These are phyloP conservation scores for Pogonophryne albipinna DNA, from an alignment of 2,797 vertebrate genomes.

Conservation along the genomic window DNA sequence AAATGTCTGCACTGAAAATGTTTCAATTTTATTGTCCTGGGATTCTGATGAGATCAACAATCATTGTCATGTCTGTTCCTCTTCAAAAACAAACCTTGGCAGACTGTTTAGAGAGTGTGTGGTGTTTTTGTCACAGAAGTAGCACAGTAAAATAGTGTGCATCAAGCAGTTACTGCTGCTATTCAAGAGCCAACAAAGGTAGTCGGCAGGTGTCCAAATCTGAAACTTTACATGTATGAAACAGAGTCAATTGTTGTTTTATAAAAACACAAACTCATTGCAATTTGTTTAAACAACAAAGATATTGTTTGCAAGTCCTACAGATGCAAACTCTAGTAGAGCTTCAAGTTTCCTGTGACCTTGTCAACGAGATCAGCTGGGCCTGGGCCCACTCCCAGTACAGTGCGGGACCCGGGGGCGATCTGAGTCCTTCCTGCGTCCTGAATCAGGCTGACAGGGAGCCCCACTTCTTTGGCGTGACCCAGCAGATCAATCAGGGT, in stretches of 20 bases:
- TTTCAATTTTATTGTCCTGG: background rate
- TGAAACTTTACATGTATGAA: background rate
- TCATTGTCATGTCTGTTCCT: background rate
- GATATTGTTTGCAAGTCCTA: background rate
- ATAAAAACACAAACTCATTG: conserved; percentile 41
- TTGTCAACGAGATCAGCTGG: conserved; percentile 90
- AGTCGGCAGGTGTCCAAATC: background rate
- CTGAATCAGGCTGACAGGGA: conserved; percentile 94
- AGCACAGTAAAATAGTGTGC: background rate
- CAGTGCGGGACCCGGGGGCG: conserved; percentile 93
- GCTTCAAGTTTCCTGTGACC: conserved; percentile 94
- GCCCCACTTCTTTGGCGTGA: conserved; percentile 88
- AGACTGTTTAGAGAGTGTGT: background rate
- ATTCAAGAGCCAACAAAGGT: background rate
- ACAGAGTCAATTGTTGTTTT: background rate
- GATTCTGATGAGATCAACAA: background rate
- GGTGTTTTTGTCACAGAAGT: background rate
- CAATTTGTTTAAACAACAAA: background rate
- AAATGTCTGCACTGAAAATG: background rate
- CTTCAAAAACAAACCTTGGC: background rate
- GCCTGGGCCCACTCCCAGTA: conserved; percentile 94
- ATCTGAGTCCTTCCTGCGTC: conserved; percentile 98
- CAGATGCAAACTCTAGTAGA: conserved; percentile 83
- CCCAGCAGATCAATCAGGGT: conserved; percentile 87
- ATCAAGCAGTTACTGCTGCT: background rate